Evolutionary conservation across 2,888 invertebrate genomes (phyloP), one percentile per base, ranked within the genome.

Genomic region (Drosophila demipolita): DNA sequence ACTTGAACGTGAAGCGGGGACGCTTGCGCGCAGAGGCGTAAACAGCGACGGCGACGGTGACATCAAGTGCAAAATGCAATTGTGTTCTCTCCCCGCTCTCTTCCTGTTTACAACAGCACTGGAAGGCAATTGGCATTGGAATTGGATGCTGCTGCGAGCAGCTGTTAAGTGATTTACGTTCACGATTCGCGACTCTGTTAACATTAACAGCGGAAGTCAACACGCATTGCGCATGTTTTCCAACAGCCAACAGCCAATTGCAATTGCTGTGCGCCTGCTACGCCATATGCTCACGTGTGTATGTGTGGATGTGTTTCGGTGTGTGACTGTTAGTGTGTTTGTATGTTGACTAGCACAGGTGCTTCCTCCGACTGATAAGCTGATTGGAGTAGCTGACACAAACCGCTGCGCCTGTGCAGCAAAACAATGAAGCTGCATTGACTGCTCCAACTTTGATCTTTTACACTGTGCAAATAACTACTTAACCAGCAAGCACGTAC

Each of bases 11-110:
- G 36, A 53, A 53, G n/a, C 61, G 42, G 62, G 33, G 49, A 76
- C 75, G 76, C 71, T 66, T 76, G 76, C 75, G 76, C 76, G 70
- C 70, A 75, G 29, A 76, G 75, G 59, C 76, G 69, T 68, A 61
- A 64, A 60, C 64, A 65, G 60, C 60, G 23, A 26, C 55, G 29
- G 17, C 26, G 36, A 9, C 67, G 48, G 36, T 58, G 49, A 36
- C 68, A 17, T 45, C 75, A 61, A 75, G 64, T 75, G 74, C 64
- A 60, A 63, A 74, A 66, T 74, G 62, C 55, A 74, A 48, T 63
- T 64, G 58, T 52, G 42, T 7, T n/a, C 9, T n/a, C 15, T 33
- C 38, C 35, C 12, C 36, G 12, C 15, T 33, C 20, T 45, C 36
- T 35, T 48, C 38, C 32, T 33, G 49, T 32, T 54, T 53, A 20